These are phyloP conservation scores for Zelleria hepariella DNA, from an alignment of 2,888 invertebrate genomes.

Conservation along the genomic window DNA sequence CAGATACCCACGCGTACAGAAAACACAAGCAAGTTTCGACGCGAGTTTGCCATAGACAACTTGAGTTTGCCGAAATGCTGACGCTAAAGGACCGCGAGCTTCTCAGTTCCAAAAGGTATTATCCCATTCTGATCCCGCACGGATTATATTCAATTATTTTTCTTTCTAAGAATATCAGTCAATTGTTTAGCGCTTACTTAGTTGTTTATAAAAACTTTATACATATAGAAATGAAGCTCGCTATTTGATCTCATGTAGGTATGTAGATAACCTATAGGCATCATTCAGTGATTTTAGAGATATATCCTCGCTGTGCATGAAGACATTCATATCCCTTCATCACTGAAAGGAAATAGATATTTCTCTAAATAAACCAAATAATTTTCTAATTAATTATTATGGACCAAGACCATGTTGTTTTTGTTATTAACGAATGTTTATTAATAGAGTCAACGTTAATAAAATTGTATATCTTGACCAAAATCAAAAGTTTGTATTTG, in stretches of 20 bases:
- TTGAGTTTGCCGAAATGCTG: too few relatives aligned
- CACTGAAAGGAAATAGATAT: slow-evolving; percentile 1
- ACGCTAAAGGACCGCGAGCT: too few relatives aligned
- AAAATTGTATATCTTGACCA: slow-evolving; percentile 37
- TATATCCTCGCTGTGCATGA: background rate
- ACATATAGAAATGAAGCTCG: background rate
- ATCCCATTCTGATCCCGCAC: too few relatives aligned
- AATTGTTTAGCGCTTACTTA: background rate
- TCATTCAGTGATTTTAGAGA: background rate
- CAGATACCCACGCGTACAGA: too few relatives aligned
- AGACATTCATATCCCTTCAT: background rate
- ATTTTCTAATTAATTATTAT: slow-evolving; percentile 31
- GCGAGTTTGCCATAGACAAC: too few relatives aligned
- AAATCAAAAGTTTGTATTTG: slow-evolving; percentile 31
- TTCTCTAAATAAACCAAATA: background rate
- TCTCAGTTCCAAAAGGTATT: too few relatives aligned
- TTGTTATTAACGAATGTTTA: slow-evolving; percentile 18
- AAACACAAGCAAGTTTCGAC: too few relatives aligned
- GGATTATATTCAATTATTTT: too few relatives aligned
- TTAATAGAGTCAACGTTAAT: slow-evolving; percentile 26
- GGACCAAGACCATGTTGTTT: slow-evolving; percentile 44
- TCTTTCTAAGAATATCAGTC: background rate
- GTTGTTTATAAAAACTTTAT: background rate
- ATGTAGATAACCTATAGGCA: background rate
- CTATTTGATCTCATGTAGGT: background rate